Evolutionary conservation across 64 coral and sea anemone species (phyloP).

Genomic region (Anthopleura sola): DNA sequence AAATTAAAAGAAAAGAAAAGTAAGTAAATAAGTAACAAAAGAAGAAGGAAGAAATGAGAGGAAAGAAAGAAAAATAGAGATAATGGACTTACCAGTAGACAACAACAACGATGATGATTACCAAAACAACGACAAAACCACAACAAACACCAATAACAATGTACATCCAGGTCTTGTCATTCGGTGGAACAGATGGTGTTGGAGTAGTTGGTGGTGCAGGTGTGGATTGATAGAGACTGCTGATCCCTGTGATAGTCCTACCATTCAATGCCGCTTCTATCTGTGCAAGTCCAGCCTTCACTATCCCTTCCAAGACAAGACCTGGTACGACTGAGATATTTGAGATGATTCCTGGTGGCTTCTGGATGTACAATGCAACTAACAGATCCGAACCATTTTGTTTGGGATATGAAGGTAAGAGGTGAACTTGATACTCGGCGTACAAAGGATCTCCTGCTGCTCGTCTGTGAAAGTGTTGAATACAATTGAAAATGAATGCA

Average conservation of each 20-base stretch:
- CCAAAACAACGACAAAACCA: neutral
- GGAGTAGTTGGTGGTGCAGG: neutral
- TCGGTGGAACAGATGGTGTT: neutral
- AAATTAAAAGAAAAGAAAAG: too few species aligned
- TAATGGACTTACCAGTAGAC: neutral
- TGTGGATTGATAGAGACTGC: neutral
- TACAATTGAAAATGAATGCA: neutral
- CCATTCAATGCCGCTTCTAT: neutral
- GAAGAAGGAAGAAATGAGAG: too few species aligned
- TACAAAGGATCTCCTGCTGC: constrained; percentile 1
- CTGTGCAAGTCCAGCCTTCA: neutral
- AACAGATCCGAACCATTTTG: constrained; percentile 2
- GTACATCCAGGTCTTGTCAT: neutral
- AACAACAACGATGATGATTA: neutral
- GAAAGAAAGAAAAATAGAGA: too few species aligned
- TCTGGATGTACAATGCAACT: constrained; percentile 26
- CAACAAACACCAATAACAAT: constrained; percentile 8
- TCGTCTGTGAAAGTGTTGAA: neutral
- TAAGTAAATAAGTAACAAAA: too few species aligned
- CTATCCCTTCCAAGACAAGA: neutral
- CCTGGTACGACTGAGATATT: neutral
- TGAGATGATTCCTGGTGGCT: constrained; percentile 16
- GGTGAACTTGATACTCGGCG: constrained; percentile 13
- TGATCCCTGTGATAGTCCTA: neutral
- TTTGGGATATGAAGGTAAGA: constrained; percentile 34